Conservation (phyloP, 2,113 vertebrate species). For the Lophura nycthemera region DNA sequence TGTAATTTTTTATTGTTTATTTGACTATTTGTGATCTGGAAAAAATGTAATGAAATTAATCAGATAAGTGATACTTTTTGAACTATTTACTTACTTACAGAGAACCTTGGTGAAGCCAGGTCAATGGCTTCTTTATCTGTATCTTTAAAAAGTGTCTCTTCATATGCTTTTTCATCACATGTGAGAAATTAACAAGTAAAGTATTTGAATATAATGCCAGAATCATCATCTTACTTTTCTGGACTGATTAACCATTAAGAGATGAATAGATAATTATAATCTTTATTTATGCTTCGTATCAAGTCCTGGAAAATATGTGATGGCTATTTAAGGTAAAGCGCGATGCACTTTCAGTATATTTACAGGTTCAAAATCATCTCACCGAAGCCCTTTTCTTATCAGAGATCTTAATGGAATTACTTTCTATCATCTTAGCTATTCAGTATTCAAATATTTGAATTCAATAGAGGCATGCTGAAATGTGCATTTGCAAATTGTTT, state of each 20-base stretch:
- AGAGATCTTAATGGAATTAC: conserved; percentile 1
- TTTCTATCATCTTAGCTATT: conserved; percentile 21
- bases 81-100: not conserved
- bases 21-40: not conserved
- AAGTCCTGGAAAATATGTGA: not conserved
- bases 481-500: conserved; percentile 55
- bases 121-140: not conserved
- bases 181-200: not conserved
- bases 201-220: not conserved
- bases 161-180: not conserved
- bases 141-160: not conserved
- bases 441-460: conserved; percentile 23
- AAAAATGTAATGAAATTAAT: not conserved
- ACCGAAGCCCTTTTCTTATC: not conserved
- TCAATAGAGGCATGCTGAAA: not conserved
- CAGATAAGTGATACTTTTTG: not conserved
- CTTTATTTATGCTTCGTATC: not conserved
- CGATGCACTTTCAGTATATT: not conserved
- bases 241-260: not conserved
- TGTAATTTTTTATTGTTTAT: too few relatives aligned
- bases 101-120: not conserved
- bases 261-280: not conserved
- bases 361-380: conserved; percentile 13
- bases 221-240: not conserved
- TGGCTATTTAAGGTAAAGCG: not conserved